Evolutionary conservation across 2,113 vertebrate species (phyloP), one percentile per base, ranked within the genome.

Genomic region (Leiothrix lutea): DNA sequence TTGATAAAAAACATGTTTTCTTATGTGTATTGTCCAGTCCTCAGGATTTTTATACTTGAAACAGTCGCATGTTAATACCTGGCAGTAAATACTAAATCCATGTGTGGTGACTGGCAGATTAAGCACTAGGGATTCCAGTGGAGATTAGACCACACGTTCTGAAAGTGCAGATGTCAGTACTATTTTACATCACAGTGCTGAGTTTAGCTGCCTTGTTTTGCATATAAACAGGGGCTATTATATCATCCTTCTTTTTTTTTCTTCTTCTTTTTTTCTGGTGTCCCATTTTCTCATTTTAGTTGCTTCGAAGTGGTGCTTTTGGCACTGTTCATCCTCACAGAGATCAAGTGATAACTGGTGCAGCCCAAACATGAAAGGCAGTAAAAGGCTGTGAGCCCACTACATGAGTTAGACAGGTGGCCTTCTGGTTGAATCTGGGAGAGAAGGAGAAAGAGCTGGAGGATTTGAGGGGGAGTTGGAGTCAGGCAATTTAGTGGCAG

Each of bases 41-140:
- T 96, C 86, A 83, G 9, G 23, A 97, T 95, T 96, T 83, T 97
- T 94, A 77, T 97, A 91, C 86, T 97, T 98, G 94, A 94, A 97
- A 97, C 91, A 95, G 72, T 75, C 82, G 82, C 87, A 86, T 92
- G 93, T 91, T 97, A 95, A 95, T 97, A 94, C 80, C 74, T 97
- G 90, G 77, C 88, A 96, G 74, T 96, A 91, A 91, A 88, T 73
- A 53, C 92, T 97, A 96, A 98, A 97, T 98, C 97, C 88, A 17
- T 80, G 45, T 92, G 72, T 91, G 71, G 71, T 92, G 95, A 96
- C 50, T 92, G 97, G 95, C 96, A 97, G 97, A 98, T 97, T 96
- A 97, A 98, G 94, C 95, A 67, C 89, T 48, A 50, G 94, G 96
- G 97, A 98, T 72, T 85, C 94, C 85, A 91, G 70, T 4, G 14